Base-by-base conservation (phyloP, 2,797 vertebrate species). In the Lepus townsendii region DNA sequence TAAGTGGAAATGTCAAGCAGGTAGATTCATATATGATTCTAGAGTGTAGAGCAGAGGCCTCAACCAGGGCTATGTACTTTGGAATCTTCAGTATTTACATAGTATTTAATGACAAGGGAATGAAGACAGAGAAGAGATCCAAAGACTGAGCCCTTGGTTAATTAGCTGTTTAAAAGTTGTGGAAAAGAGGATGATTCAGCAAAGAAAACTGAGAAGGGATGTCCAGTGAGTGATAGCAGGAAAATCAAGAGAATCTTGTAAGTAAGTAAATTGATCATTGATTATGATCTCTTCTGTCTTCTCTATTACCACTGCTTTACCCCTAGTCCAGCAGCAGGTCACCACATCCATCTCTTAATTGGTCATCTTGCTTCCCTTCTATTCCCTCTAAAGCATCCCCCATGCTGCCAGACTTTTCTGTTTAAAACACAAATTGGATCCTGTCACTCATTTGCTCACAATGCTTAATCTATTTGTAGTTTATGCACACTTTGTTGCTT, bases 181-280 rank as follows among this genome's bases (percentile, higher is more conserved):
- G 24, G 26, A 72, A 30, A 93, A 94, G 35, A 80, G 32, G 14
- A 83, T 62, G 38, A 94, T 65, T 35, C 27, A 60, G 24, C 11
- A 75, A 82, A 57, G 78, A 68, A 94, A 90, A 80, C 32, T 83
- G 79, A 77, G 50, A 86, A 93, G 13, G n/a, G 77, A 35, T 93
- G 50, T 9, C 7, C 75, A 75, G 24, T 80, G 32, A 91, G 38
- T 72, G 26, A 16, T 85, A 88, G 63, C 42, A 85, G 9, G n/a
- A 92, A 77, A 82, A 77, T 96, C 5, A 83, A 30, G 68, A 94
- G 50, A 76, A 78, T 93, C 52, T 90, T 93, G n/a, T 94, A 91
- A 90, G 83, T 83, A 83, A 91, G 4, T 69, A 78, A 83, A 83
- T 72, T 93, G n/a, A 68, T 71, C 66, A 77, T 77, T 78, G 38